Evolutionary conservation across 2,888 invertebrate species (phyloP).

Genomic region (Microctonus aethiopoides): DNA sequence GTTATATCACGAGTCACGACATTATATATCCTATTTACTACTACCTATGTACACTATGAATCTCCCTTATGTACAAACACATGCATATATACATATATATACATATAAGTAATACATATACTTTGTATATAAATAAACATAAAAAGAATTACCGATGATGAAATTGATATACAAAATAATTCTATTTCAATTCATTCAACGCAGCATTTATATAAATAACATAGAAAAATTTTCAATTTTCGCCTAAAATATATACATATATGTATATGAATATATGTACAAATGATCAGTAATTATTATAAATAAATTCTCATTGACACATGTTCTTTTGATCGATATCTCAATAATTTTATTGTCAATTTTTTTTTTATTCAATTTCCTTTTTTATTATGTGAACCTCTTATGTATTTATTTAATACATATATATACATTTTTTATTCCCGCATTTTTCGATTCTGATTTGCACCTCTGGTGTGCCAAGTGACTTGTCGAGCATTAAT

Average conservation of each 20-base stretch:
- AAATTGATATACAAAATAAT: not conserved
- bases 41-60: not conserved
- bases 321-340: not conserved
- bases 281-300: too few relatives aligned
- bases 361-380: too few relatives aligned
- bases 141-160: not conserved
- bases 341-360: not conserved
- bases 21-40: not conserved
- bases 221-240: not conserved
- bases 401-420: not conserved
- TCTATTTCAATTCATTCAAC: not conserved
- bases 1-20: not conserved
- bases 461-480: not conserved
- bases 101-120: too few relatives aligned
- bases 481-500: conserved; percentile 15
- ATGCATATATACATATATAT: not conserved
- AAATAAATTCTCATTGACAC: not conserved
- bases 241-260: too few relatives aligned
- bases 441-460: not conserved
- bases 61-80: not conserved
- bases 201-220: not conserved
- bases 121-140: not conserved
- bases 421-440: not conserved
- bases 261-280: too few relatives aligned
- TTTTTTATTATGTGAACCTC: too few relatives aligned